Conservation (phyloP, 2,113 vertebrate species). For the Channa argus region DNA sequence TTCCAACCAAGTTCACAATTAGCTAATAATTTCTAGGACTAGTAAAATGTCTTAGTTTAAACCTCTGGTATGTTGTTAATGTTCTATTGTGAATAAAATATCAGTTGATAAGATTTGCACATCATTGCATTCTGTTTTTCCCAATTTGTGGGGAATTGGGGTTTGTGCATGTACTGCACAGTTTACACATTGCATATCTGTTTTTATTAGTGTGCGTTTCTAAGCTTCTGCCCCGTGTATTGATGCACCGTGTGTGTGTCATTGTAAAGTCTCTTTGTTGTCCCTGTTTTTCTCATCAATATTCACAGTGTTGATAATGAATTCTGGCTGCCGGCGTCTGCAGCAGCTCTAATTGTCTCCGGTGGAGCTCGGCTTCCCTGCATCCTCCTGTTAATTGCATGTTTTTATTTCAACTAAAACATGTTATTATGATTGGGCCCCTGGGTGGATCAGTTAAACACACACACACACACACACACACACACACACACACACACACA, state of each 20-base stretch:
- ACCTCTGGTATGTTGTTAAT: too few species aligned
- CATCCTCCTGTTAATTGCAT: slow-evolving; percentile 54
- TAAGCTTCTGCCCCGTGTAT: background rate
- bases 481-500: background rate
- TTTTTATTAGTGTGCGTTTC: background rate
- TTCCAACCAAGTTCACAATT: too few species aligned
- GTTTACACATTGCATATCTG: background rate
- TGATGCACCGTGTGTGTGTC: slow-evolving; percentile 15
- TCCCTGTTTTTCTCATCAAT: slow-evolving; percentile 60
- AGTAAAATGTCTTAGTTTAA: too few species aligned
- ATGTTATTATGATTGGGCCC: slow-evolving; percentile 56
- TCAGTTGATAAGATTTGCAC: too few species aligned
- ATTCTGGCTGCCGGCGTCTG: slow-evolving; percentile 42
- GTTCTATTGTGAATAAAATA: too few species aligned
- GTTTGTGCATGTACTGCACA: background rate
- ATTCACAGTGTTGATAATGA: slow-evolving; percentile 64
- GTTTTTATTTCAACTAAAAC: slow-evolving; percentile 65
- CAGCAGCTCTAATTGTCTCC: slow-evolving; percentile 62
- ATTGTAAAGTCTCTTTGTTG: slow-evolving; percentile 56
- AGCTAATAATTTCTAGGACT: too few species aligned
- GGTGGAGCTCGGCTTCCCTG: slow-evolving; percentile 40
- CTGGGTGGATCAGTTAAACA: slow-evolving; percentile 22
- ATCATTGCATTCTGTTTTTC: too few species aligned
- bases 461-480: background rate
- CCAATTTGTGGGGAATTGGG: too few species aligned